Percentiles rank a stretch among this genome's conserved stretches.
phyloP scores from a whole-genome alignment of 2,797 vertebrate species.

The Labeo calbasu region DNA sequence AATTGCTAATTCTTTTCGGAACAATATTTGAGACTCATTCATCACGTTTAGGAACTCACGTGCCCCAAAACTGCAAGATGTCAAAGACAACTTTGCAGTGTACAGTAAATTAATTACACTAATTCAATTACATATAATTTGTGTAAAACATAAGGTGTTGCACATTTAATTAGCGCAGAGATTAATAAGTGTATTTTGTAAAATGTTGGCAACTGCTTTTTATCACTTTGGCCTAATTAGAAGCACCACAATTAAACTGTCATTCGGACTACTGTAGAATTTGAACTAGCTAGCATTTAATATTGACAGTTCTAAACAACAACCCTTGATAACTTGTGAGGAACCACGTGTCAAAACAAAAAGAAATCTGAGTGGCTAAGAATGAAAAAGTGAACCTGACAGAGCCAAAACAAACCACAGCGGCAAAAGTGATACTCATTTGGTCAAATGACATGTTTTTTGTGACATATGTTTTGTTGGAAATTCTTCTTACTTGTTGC shows the following conservation, averaged over 20 bases:
- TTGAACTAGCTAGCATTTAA: background rate
- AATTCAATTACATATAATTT: background rate
- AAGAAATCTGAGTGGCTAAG: background rate
- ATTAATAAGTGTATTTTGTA: no score
- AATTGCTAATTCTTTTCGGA: background rate
- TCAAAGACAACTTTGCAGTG: no score
- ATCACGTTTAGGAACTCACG: background rate
- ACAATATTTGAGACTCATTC: background rate
- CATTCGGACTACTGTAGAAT: background rate
- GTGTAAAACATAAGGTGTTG: background rate
- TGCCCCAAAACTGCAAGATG: background rate
- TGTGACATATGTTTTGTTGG: background rate
- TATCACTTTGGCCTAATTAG: no score
- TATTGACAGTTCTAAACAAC: background rate
- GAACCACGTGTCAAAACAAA: constrained; percentile 5
- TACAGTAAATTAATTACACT: background rate
- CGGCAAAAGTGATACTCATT: background rate
- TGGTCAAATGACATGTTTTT: background rate
- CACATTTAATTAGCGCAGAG: no score
- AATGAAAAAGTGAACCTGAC: background rate
- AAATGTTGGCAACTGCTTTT: no score
- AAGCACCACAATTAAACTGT: no score
- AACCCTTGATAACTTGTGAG: background rate
- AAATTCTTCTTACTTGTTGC: background rate
- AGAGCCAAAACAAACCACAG: background rate